These are phyloP conservation scores for Hymenopus coronatus DNA, from an alignment of 2,888 invertebrate genomes.

Conservation along the genomic window DNA sequence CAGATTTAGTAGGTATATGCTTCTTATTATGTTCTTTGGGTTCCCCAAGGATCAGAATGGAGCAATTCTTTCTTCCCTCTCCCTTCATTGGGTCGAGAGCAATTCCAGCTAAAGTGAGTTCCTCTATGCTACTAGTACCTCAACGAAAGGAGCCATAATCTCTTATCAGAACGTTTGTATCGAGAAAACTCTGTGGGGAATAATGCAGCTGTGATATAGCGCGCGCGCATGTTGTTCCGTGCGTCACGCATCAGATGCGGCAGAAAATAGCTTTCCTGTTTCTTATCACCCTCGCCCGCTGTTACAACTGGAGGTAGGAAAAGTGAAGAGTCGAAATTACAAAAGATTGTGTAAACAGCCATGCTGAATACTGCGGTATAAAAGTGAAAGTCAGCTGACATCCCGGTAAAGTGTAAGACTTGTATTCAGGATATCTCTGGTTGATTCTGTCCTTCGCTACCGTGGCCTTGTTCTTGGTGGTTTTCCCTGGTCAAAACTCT, in stretches of 20 bases:
- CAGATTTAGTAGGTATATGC: not conserved
- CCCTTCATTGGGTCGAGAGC: not conserved
- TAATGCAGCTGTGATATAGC: conserved; percentile 3
- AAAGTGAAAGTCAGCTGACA: no score
- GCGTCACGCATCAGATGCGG: not conserved
- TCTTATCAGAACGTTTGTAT: conserved; percentile 3
- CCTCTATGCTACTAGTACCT: not conserved
- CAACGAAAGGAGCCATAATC: not conserved
- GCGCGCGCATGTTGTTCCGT: not conserved
- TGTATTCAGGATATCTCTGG: no score
- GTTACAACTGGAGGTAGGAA: not conserved
- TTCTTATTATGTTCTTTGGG: no score
- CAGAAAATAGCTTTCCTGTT: not conserved
- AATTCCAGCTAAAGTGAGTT: not conserved
- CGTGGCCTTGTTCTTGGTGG: no score
- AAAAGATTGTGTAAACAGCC: not conserved
- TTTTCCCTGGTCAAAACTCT: no score
- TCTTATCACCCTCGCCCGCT: not conserved
- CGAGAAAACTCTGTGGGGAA: conserved; percentile 1
- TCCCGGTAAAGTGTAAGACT: no score
- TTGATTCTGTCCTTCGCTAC: no score
- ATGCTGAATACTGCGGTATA: no score
- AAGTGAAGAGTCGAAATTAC: not conserved
- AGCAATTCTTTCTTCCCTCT: not conserved
- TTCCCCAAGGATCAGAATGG: not conserved